Conservation (phyloP, 2,113 vertebrate species). For the Equus quagga region DNA sequence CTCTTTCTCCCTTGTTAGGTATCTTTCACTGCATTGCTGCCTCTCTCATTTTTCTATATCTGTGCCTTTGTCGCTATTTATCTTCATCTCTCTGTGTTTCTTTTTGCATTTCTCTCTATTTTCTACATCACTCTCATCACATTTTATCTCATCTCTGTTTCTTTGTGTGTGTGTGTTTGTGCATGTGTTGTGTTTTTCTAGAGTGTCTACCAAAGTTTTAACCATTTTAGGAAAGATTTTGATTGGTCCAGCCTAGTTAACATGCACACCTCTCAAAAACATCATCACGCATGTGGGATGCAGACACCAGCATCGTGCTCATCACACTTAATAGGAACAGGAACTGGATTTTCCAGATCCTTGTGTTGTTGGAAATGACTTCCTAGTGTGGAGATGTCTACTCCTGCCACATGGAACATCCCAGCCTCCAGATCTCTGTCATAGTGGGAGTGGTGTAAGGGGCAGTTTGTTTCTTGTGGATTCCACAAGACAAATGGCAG, state of each 20-base stretch:
- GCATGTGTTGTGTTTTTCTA: background rate
- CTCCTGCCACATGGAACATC: accelerated
- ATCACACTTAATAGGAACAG: accelerated
- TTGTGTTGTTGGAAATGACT: background rate
- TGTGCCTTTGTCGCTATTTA: background rate
- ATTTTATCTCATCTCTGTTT: background rate
- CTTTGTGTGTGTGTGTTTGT: background rate
- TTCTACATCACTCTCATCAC: background rate
- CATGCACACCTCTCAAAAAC: background rate
- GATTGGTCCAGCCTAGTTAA: background rate
- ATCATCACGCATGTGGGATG: accelerated
- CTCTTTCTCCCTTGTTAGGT: background rate
- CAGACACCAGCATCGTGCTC: accelerated
- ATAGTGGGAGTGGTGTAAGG: background rate
- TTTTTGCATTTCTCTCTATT: background rate
- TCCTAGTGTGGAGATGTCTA: accelerated
- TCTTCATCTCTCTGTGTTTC: background rate
- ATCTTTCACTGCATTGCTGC: too few relatives aligned
- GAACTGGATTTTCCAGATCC: background rate
- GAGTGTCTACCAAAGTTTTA: background rate
- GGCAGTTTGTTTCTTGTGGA: background rate
- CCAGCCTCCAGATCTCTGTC: background rate
- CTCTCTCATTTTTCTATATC: background rate
- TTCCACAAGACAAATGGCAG: background rate
- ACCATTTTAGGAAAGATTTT: background rate